These are phyloP conservation scores for Corythornis madagascariensis DNA, from an alignment of 2,113 vertebrate species.

Conservation along the genomic window DNA sequence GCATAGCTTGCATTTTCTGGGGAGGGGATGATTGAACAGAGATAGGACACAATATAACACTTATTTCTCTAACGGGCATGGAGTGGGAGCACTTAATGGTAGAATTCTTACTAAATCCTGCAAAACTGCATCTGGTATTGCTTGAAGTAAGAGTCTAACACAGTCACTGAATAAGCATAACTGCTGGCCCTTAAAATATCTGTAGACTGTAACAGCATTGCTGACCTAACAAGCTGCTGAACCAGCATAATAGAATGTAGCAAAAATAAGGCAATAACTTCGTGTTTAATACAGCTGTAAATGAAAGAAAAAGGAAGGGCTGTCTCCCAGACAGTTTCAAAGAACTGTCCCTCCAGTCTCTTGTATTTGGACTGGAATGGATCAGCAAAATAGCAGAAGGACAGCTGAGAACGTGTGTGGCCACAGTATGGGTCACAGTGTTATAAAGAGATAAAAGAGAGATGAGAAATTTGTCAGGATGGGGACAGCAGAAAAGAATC, in stretches of 20 bases:
- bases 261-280: slow-evolving; percentile 26
- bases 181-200: slow-evolving; percentile 30
- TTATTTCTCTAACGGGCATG: background rate
- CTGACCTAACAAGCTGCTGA: slow-evolving; percentile 56
- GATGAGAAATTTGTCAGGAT: background rate
- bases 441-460: background rate
- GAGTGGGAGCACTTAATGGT: background rate
- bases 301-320: background rate
- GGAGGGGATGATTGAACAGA: background rate
- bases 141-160: background rate
- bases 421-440: background rate
- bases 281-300: slow-evolving; percentile 3
- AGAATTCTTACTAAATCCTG: slow-evolving; percentile 14
- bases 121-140: slow-evolving; percentile 17
- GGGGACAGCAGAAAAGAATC: background rate
- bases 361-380: background rate
- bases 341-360: background rate
- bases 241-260: slow-evolving; percentile 33
- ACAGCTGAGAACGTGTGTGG: background rate
- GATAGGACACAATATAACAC: background rate
- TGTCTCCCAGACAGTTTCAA: background rate
- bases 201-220: background rate
- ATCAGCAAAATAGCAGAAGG: background rate
- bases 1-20: background rate
- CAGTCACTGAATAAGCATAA: background rate